Evolutionary conservation across 2,888 invertebrate species (phyloP).

Genomic region (Keiferia lycopersicella): DNA sequence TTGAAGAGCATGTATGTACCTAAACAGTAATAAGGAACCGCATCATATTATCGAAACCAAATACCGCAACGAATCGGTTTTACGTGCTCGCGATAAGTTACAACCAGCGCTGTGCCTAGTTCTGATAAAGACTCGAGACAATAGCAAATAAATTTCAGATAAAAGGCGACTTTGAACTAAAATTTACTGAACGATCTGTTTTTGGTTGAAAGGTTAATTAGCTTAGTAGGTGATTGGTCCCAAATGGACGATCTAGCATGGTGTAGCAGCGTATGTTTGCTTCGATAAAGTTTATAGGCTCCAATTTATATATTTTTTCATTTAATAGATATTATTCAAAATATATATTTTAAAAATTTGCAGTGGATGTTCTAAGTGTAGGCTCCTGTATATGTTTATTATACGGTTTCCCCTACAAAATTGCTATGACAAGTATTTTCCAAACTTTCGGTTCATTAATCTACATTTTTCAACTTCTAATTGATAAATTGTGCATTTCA

Average conservation of each 20-base stretch:
- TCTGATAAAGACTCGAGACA: conserved; percentile 12
- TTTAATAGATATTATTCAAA: no score
- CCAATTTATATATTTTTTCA: no score
- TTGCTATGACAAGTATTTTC: no score
- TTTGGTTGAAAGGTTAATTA: background rate
- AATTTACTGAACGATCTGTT: conserved; percentile 6
- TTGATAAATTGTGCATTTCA: conserved; percentile 23
- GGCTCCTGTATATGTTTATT: no score
- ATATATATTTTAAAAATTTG: no score
- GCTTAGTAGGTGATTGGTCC: background rate
- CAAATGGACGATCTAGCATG: background rate
- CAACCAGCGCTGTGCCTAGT: conserved; percentile 1
- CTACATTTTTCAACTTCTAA: background rate
- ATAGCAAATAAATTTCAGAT: conserved; percentile 19
- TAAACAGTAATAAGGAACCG: background rate
- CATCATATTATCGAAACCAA: background rate
- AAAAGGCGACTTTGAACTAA: conserved; percentile 10
- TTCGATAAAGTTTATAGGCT: no score
- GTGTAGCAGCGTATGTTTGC: no score
- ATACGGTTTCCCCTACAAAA: no score
- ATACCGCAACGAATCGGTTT: conserved; percentile 17
- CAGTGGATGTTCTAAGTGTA: no score
- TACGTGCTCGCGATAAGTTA: background rate
- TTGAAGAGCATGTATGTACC: no score
- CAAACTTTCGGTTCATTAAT: conserved; percentile 4